Percentiles rank a stretch among this genome's conserved stretches.
phyloP scores from a whole-genome alignment of 2,797 vertebrate genomes.

The Lacerta bilineata region DNA sequence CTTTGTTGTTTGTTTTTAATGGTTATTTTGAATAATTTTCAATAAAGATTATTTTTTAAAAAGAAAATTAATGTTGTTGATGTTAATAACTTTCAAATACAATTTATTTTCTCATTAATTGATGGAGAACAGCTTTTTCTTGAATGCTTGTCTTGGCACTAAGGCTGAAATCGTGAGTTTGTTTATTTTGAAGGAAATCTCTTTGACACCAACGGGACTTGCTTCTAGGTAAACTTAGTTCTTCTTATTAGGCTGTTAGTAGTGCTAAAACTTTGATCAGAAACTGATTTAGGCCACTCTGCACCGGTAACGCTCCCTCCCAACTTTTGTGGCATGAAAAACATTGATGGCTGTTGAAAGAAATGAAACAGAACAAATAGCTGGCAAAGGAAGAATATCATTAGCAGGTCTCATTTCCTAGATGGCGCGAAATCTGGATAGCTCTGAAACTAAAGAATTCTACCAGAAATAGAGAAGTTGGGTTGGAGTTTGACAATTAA shows the following conservation, averaged over 20 bases:
- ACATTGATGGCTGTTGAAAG: conserved; percentile 70
- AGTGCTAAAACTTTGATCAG: neutral
- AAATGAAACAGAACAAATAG: conserved; percentile 57
- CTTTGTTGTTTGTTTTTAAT: too few species aligned
- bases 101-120: too few species aligned
- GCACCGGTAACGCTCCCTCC: conserved; percentile 42
- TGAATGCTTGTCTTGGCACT: conserved; percentile 6
- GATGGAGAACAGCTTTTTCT: neutral
- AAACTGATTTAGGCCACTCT: conserved; percentile 56
- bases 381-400: conserved; percentile 69
- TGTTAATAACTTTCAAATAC: too few species aligned
- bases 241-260: neutral
- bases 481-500: conserved; percentile 72
- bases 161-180: neutral
- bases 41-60: too few species aligned
- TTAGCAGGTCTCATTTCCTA: conserved; percentile 72
- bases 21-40: too few species aligned
- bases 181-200: neutral
- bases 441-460: conserved; percentile 47
- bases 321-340: conserved; percentile 53
- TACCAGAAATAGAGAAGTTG: conserved; percentile 67
- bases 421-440: conserved; percentile 66
- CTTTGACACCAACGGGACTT: neutral
- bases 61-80: neutral
- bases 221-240: neutral